Percentiles rank a stretch among this genome's conserved stretches.
These are phyloP conservation scores for Prionailurus bengalensis DNA, from an alignment of 2,113 vertebrate genomes.

Conservation along the genomic window DNA sequence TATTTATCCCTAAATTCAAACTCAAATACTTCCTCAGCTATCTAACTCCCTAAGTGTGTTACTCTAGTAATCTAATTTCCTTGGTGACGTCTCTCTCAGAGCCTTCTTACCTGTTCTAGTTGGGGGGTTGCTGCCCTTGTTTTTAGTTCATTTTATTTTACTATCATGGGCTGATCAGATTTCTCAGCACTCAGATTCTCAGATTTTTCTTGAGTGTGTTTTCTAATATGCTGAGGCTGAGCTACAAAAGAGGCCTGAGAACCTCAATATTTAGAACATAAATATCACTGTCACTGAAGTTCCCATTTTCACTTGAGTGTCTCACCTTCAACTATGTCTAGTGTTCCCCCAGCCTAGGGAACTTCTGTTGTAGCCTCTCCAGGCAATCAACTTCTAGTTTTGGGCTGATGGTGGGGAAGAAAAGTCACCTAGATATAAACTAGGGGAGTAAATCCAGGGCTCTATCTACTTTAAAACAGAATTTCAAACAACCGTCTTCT, in stretches of 20 bases:
- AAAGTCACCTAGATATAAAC: background rate
- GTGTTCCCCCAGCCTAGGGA: too few species aligned
- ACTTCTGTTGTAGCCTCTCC: background rate
- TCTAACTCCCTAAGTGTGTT: background rate
- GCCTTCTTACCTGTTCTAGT: background rate
- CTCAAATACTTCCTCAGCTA: background rate
- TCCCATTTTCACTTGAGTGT: background rate
- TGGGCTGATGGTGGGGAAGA: background rate
- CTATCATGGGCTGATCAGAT: background rate
- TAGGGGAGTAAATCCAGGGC: background rate
- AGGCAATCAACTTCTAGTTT: background rate
- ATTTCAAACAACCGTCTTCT: background rate
- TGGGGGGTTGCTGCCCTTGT: background rate
- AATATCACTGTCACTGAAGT: background rate
- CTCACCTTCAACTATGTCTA: background rate
- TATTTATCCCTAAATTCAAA: background rate
- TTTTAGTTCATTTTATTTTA: background rate
- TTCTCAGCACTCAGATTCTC: conserved; percentile 13
- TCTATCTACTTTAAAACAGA: background rate
- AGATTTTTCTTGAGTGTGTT: background rate
- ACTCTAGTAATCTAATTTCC: background rate
- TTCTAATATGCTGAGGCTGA: background rate
- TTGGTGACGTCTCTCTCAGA: background rate
- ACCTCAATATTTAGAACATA: background rate
- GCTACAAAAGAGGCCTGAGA: background rate